Evolutionary conservation across 2,888 invertebrate genomes (phyloP).

Genomic region (Artemia sinica): DNA sequence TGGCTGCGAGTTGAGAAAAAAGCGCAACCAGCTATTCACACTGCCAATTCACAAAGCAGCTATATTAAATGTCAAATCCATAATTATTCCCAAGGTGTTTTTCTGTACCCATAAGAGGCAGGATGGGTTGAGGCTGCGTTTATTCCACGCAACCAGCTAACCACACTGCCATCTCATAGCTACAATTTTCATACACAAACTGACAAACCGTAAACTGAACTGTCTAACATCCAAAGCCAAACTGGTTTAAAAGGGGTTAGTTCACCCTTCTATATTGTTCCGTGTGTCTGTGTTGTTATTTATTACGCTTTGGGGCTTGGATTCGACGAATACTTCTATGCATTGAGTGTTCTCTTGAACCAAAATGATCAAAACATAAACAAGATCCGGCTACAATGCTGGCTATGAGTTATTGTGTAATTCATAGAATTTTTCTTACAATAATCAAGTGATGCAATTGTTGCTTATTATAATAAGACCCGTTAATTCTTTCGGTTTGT

Average conservation of each 20-base stretch:
- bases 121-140: slow-evolving; percentile 3
- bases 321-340: neutral
- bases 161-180: slow-evolving; percentile 10
- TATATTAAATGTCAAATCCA: neutral
- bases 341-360: too few relatives aligned
- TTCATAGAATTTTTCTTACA: too few relatives aligned
- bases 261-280: slow-evolving; percentile 2
- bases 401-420: too few relatives aligned
- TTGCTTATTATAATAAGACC: too few relatives aligned
- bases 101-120: neutral
- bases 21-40: slow-evolving; percentile 9
- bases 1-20: neutral
- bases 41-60: slow-evolving; percentile 4
- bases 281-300: neutral
- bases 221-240: neutral
- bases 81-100: neutral
- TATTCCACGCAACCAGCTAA: slow-evolving; percentile 8
- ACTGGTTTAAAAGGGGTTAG: slow-evolving; percentile 6
- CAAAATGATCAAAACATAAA: too few relatives aligned
- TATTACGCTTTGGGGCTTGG: neutral
- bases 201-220: neutral
- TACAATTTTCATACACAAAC: neutral
- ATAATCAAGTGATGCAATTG: too few relatives aligned
- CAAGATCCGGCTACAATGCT: too few relatives aligned
- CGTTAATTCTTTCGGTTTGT: too few relatives aligned